Percentiles rank a stretch among this genome's conserved stretches.
Conservation (phyloP, 2,797 vertebrate genomes). For the Myiotriccus ornatus region DNA sequence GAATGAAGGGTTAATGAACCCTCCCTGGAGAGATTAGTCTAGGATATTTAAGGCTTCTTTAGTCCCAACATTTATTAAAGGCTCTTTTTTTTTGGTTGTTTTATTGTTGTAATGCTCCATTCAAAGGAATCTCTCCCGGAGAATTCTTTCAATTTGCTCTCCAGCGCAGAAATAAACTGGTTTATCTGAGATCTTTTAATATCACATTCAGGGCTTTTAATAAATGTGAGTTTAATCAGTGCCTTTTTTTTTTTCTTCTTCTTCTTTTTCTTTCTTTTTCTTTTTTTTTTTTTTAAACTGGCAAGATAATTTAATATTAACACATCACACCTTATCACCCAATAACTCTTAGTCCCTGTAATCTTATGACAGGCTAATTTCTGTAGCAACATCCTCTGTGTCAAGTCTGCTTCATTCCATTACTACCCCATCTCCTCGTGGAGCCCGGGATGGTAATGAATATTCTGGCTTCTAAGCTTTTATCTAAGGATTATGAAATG, state of each 20-base stretch:
- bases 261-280: constrained; percentile 15
- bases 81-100: background rate
- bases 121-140: constrained; percentile 54
- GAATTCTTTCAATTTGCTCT: constrained; percentile 58
- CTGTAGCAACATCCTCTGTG: constrained; percentile 63
- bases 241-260: constrained; percentile 4
- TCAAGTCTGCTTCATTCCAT: constrained; percentile 64
- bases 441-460: constrained; percentile 52
- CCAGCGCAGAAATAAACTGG: constrained; percentile 50
- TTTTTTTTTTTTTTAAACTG: background rate
- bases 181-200: constrained; percentile 71
- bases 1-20: constrained; percentile 38
- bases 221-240: constrained; percentile 61
- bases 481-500: constrained; percentile 71
- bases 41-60: constrained; percentile 29
- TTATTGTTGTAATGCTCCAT: constrained; percentile 46
- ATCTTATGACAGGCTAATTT: constrained; percentile 74
- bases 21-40: background rate
- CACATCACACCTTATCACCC: constrained; percentile 70
- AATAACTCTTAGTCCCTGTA: constrained; percentile 68
- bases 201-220: constrained; percentile 63
- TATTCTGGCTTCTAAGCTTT: constrained; percentile 65
- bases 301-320: constrained; percentile 70
- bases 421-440: background rate
- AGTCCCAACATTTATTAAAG: constrained; percentile 22